Evolutionary conservation across 2,113 vertebrate species (phyloP), one percentile per base, ranked within the genome.

Genomic region (Ptilorrhoa leucosticta): DNA sequence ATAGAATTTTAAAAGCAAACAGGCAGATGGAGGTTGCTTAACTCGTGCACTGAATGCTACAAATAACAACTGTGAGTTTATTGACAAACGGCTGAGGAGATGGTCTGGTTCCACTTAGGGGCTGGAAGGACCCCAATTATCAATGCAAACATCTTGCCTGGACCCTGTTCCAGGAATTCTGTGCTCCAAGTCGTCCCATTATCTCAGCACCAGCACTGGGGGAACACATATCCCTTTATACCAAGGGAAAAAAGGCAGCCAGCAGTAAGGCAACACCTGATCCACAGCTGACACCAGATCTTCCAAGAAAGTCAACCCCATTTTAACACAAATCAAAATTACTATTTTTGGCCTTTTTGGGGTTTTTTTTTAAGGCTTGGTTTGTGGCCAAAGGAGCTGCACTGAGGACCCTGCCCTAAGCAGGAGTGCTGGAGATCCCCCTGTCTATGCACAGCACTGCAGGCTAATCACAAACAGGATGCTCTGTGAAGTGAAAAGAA

Each of bases 91-190:
- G 60, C 57, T 87, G 75, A 44, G 40, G 54, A 40, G 79, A 66
- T 27, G 39, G 63, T 66, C 94, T 90, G 87, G 51, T 83, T 96
- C 84, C 72, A 73, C 76, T 90, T 75, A 90, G 26, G 72, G 85
- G 60, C 44, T 96, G 94, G 89, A 88, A 83, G 42, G 87, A 89
- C 31, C 91, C 65, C 89, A 84, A 7, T 40, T 85, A 69, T 87
- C 75, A 44, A 1, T 9, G 30, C 75, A 82, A 88, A 83, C 35
- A 77, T 90, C 72, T 92, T 22, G 8, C 71, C 73, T 78, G 90
- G 90, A 70, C 35, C n/a, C 24, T 2, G n/a, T 71, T 95, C 77
- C 84, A 89, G 93, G 45, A 84, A 53, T 2, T 19, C 26, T 31
- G 42, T 6, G 22, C 79, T 94, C 68, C 83, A 37, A 85, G 53